phyloP scores from a whole-genome alignment of 1,140 invertebrate species.

The Drosophila parabipectinata region DNA sequence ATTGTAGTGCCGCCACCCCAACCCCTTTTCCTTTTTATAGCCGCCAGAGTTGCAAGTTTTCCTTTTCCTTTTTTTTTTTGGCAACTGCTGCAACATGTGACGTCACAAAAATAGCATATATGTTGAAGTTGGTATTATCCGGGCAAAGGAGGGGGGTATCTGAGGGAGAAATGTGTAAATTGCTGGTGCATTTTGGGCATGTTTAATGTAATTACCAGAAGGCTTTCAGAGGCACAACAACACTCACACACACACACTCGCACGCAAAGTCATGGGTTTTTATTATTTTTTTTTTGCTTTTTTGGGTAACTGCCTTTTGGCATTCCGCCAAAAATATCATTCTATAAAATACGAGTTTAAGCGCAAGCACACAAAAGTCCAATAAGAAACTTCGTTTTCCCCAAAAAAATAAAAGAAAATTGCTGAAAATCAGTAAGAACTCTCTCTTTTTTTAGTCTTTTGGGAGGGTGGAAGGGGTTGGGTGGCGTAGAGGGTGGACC shows the following conservation, averaged over 20 bases:
- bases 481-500: neutral
- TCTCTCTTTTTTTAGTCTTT: neutral
- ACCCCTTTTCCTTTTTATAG: slow-evolving; percentile 53
- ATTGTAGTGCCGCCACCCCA: slow-evolving; percentile 30
- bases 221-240: slow-evolving; percentile 68
- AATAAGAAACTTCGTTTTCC: slow-evolving; percentile 68
- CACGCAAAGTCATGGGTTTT: slow-evolving; percentile 11
- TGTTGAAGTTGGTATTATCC: slow-evolving; percentile 16
- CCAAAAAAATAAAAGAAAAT: slow-evolving; percentile 43
- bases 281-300: neutral
- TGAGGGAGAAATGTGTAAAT: slow-evolving; percentile 66
- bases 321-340: slow-evolving; percentile 77
- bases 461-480: neutral
- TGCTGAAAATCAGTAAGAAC: slow-evolving; percentile 31
- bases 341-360: slow-evolving; percentile 81
- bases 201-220: slow-evolving; percentile 82
- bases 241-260: slow-evolving; percentile 12
- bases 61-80: slow-evolving; percentile 63
- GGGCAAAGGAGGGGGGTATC: neutral
- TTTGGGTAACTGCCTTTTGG: slow-evolving; percentile 43
- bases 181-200: slow-evolving; percentile 80
- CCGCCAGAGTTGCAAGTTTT: slow-evolving; percentile 43
- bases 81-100: slow-evolving; percentile 54
- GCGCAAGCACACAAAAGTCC: slow-evolving; percentile 69
- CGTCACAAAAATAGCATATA: slow-evolving; percentile 36